Conservation (phyloP, 2,797 vertebrate species). For the Anas bernieri region DNA sequence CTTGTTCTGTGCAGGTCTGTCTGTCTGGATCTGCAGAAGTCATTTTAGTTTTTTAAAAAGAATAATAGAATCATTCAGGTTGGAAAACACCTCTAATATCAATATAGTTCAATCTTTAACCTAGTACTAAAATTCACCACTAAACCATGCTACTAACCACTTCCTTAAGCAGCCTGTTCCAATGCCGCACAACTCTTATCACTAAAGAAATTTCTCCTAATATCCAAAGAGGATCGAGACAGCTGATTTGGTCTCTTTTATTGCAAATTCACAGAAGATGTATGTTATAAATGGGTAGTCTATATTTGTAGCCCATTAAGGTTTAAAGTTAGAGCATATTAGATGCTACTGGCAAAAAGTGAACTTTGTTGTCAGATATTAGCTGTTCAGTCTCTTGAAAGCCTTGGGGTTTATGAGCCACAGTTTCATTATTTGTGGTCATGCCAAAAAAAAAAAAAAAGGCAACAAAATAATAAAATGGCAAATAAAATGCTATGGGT, state of each 20-base stretch:
- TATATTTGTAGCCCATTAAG: background rate
- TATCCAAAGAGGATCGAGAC: background rate
- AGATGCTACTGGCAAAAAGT: background rate
- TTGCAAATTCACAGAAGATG: background rate
- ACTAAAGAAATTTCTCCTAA: no score
- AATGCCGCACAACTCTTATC: no score
- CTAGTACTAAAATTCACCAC: no score
- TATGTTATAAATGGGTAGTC: background rate
- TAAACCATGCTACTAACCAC: no score
- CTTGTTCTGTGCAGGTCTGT: background rate
- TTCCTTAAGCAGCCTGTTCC: no score
- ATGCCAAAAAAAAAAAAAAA: background rate
- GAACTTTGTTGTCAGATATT: background rate
- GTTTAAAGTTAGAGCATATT: background rate
- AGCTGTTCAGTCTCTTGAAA: background rate
- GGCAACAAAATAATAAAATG: background rate
- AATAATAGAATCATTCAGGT: no score
- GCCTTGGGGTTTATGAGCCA: background rate
- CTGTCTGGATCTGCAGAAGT: background rate
- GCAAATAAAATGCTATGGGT: slow-evolving; percentile 4
- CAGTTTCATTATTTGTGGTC: background rate
- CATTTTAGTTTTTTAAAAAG: background rate
- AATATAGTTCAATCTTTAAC: no score
- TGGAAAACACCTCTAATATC: no score
- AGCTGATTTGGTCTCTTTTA: background rate